A percentile compares a stretch with the other conserved stretches of the same genome.
These are phyloP conservation scores for Trachelus iudaicus DNA, from an alignment of 2,888 invertebrate species.

Conservation along the genomic window DNA sequence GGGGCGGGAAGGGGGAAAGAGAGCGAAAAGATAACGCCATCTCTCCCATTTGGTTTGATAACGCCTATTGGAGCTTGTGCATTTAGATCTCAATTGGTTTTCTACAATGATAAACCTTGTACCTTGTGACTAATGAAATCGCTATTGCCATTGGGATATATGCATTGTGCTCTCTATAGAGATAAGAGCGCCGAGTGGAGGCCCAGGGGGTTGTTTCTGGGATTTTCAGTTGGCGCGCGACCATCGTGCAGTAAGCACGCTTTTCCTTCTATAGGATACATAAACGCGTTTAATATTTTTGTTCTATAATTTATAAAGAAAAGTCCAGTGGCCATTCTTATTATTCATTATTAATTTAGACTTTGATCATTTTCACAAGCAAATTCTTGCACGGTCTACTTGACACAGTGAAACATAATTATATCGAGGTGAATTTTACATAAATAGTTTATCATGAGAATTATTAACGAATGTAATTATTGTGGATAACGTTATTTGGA, in stretches of 20 bases:
- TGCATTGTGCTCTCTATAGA: neutral
- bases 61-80: neutral
- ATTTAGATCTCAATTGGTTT: neutral
- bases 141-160: neutral
- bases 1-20: too few species aligned
- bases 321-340: neutral
- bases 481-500: neutral
- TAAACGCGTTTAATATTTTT: neutral
- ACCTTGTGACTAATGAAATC: neutral
- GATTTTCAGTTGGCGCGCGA: slow-evolving; percentile 59
- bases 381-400: neutral
- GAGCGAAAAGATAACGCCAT: neutral
- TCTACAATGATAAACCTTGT: neutral
- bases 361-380: neutral
- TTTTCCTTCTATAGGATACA: slow-evolving; percentile 4
- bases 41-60: neutral
- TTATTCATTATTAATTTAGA: neutral
- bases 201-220: slow-evolving; percentile 50
- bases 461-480: neutral
- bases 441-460: neutral
- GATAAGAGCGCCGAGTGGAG: slow-evolving; percentile 20
- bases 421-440: neutral
- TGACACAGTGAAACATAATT: neutral
- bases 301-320: neutral
- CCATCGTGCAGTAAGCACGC: slow-evolving; percentile 53